Base-by-base conservation (phyloP, 2,888 invertebrate species). In the Empis stercorea region DNA sequence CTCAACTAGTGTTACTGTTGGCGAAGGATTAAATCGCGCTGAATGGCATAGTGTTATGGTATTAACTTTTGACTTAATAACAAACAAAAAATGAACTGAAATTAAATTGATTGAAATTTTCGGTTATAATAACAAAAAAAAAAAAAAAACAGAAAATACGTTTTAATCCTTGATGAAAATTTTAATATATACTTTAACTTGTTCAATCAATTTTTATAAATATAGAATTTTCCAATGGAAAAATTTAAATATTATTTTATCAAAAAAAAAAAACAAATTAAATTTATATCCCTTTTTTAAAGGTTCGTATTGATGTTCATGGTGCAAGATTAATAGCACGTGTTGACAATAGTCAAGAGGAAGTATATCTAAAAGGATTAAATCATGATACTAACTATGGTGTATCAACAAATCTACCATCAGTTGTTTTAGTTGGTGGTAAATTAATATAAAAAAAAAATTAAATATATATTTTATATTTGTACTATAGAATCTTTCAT, bases 351-450 rank as follows among this genome's bases (percentile, higher is more conserved):
- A 73, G 81, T 51, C 81, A 81, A 57, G 83, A 82, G 63, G 87
- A 89, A 70, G 85, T 85, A 1, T 84, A 82, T 62, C 73, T 92
- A 49, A 81, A 85, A 71, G 89, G 91, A 46, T 71, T 92, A 51
- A 81, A 85, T 66, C 81, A 84, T 57, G 83, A 85, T 60, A 84
- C 84, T 51, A 87, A 87, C 71, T 92, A 91, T 63, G 89, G 88
- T 7, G 87, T 89, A 30, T 80, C 85, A 41, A 84, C 84, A 57
- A 89, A 89, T 66, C 75, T 91, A 51, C 86, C 84, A 45, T 89
- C 89, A 11, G 87, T 89, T 41, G 88, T 91, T 55, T 75, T 91
- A 53, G 85, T 91, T 60, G 91, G 91, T 74, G 89, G 88, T 87
- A 71, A 73, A 69, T 56, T 55, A 37, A 43, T 44, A 34, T 43